Evolutionary conservation across 2,888 invertebrate species (phyloP), one percentile per base, ranked within the genome.

Genomic region (Aromia moschata): DNA sequence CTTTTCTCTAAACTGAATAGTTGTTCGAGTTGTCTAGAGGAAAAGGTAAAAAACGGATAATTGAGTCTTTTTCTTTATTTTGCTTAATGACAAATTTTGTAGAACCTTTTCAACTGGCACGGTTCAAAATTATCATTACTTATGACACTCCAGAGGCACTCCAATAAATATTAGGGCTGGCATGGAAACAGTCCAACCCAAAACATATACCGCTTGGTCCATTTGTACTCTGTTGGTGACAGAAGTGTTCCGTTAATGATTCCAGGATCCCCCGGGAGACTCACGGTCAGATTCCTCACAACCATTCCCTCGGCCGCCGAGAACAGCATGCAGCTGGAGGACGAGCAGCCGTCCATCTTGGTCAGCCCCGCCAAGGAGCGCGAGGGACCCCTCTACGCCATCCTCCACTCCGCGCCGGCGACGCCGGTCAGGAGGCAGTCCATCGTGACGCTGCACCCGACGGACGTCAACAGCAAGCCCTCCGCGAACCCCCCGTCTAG

Each of bases 251-350:
- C n/a, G n/a, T n/a, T n/a, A n/a, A n/a, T n/a, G n/a, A n/a, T 53
- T 54, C 45, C 12, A 66, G 84, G 83, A 2, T 84, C 85, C 0
- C 85, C 86, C 0, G 83, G 85, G 1, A 70, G 82, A 33, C 70
- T 83, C 43, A 83, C 83, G 7, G 83, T 83, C 25, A 84, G 88
- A 33, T 87, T 89, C 69, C 80, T 90, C 55, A 87, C 89, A 20
- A 90, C 90, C 10, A 90, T 90, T 72, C 89, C 90, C 10, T 89
- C 90, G 2, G 89, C 90, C 0, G 88, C 89, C 1, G 90, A 90
- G 74, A 89, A 86, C 67, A 89, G 88, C 69, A 85, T 89, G 72
- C 85, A 87, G 58, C 80, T 87, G 75, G 89, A 89, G 58, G 89
- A 89, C 62, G 88, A 88, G 80, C 84, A 55, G 58, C 71, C 64